Evolutionary conservation across 2,113 vertebrate species (phyloP).

Genomic region (Oryzias woworae): DNA sequence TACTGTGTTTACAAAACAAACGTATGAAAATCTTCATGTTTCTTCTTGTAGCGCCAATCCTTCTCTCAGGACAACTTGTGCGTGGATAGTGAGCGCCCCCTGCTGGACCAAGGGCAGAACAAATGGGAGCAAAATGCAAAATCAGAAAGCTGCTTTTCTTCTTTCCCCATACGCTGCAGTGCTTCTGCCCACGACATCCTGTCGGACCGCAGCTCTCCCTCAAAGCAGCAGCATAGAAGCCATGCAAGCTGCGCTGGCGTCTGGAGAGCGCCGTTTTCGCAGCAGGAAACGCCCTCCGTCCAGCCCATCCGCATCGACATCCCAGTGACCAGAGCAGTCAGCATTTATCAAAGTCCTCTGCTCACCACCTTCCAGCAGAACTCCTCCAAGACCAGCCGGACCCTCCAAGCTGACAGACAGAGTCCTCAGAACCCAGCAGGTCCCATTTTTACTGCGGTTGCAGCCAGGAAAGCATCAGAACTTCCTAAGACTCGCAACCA

Average conservation of each 20-base stretch:
- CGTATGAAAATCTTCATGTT: neutral
- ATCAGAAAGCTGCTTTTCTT: slow-evolving; percentile 64
- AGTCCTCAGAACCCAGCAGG: slow-evolving; percentile 3
- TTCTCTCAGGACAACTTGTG: slow-evolving; percentile 87
- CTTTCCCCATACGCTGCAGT: slow-evolving; percentile 82
- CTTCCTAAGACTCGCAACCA: too few species aligned
- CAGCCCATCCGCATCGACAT: slow-evolving; percentile 88
- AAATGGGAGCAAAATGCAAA: slow-evolving; percentile 36
- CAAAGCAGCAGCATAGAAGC: slow-evolving; percentile 66
- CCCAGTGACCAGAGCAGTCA: slow-evolving; percentile 74
- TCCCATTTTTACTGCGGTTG: slow-evolving; percentile 36
- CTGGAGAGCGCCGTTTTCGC: slow-evolving; percentile 84
- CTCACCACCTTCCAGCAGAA: slow-evolving; percentile 61
- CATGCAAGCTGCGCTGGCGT: slow-evolving; percentile 80
- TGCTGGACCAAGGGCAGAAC: slow-evolving; percentile 74
- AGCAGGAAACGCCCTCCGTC: slow-evolving; percentile 68
- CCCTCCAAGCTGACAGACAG: slow-evolving; percentile 4
- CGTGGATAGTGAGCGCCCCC: slow-evolving; percentile 70
- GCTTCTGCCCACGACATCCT: slow-evolving; percentile 82
- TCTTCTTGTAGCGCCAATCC: slow-evolving; percentile 77
- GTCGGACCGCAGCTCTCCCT: slow-evolving; percentile 71
- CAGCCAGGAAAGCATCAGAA: slow-evolving; percentile 58
- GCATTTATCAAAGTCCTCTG: slow-evolving; percentile 61
- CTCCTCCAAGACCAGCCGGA: slow-evolving; percentile 2
- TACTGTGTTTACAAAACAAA: neutral